These are phyloP conservation scores for Brachionichthys hirsutus DNA, from an alignment of 2,113 vertebrate species.

Conservation along the genomic window DNA sequence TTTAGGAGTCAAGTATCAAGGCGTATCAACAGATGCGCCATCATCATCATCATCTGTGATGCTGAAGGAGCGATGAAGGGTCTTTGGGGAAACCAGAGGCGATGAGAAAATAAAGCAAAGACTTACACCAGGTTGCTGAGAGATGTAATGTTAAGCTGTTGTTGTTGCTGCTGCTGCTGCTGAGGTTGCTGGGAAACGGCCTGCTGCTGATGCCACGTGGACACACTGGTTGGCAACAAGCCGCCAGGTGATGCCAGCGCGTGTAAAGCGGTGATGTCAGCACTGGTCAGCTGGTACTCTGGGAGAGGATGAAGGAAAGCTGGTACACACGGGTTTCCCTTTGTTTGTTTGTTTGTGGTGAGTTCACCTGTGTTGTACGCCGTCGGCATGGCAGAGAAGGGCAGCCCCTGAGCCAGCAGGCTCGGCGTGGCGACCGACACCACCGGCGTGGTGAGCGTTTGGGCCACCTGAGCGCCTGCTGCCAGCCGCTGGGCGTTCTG, in stretches of 20 bases:
- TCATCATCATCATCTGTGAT: not conserved
- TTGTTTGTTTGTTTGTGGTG: not conserved
- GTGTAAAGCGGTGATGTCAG: conserved; percentile 91
- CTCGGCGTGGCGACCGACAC: conserved; percentile 92
- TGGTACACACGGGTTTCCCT: not conserved
- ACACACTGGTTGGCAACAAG: conserved; percentile 87
- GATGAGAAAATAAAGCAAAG: not conserved
- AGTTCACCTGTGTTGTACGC: conserved; percentile 80
- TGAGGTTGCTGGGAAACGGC: conserved; percentile 81
- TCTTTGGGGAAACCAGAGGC: not conserved
- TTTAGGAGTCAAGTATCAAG: conserved; percentile 24
- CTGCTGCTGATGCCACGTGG: conserved; percentile 91
- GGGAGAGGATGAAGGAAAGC: conserved; percentile 20
- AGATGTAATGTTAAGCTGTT: conserved; percentile 86
- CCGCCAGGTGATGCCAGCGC: conserved; percentile 88
- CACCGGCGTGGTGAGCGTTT: conserved; percentile 90
- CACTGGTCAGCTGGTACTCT: conserved; percentile 97
- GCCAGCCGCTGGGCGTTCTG: conserved; percentile 89
- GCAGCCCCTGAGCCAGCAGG: conserved; percentile 86
- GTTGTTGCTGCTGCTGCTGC: conserved; percentile 76
- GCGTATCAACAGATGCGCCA: conserved; percentile 5
- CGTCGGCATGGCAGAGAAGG: conserved; percentile 81
- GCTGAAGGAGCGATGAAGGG: not conserved
- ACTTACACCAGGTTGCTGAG: conserved; percentile 95
- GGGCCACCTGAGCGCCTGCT: conserved; percentile 83